These are phyloP conservation scores for Luperina testacea DNA, from an alignment of 2,888 invertebrate genomes.

Conservation along the genomic window DNA sequence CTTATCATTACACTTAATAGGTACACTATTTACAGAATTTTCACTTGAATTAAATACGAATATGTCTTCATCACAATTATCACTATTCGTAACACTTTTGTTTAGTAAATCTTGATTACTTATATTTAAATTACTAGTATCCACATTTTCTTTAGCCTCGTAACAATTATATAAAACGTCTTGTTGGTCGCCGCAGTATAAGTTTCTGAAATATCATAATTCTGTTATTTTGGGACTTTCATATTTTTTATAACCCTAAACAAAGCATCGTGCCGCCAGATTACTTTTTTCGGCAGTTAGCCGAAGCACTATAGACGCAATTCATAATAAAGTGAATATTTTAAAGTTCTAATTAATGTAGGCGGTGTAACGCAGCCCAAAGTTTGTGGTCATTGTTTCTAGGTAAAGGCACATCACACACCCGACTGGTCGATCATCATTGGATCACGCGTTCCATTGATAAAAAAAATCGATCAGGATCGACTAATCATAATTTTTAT, in stretches of 20 bases:
- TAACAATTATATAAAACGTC: slow-evolving; percentile 69
- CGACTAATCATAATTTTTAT: neutral
- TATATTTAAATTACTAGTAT: slow-evolving; percentile 74
- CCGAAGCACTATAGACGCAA: neutral
- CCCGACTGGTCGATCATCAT: neutral
- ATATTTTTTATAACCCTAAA: neutral
- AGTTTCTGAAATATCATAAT: slow-evolving; percentile 77
- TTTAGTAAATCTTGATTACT: slow-evolving; percentile 68
- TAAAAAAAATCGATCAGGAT: neutral
- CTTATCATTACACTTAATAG: slow-evolving; percentile 74
- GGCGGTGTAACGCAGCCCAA: neutral
- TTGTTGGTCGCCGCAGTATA: slow-evolving; percentile 80
- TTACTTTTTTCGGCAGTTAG: neutral
- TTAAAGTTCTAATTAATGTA: neutral
- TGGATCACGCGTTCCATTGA: too few relatives aligned
- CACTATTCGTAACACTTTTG: slow-evolving; percentile 70
- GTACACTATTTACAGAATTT: slow-evolving; percentile 69
- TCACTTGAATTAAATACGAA: slow-evolving; percentile 72
- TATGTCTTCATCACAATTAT: slow-evolving; percentile 69
- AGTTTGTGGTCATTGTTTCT: neutral
- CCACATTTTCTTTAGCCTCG: slow-evolving; percentile 79
- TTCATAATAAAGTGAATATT: neutral
- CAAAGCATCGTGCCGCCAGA: neutral
- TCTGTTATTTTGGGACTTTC: neutral
- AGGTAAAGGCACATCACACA: neutral